Percentiles rank a stretch among this genome's conserved stretches.
These are phyloP conservation scores for Homalodisca vitripennis DNA, from an alignment of 1,140 invertebrate species.

Conservation along the genomic window DNA sequence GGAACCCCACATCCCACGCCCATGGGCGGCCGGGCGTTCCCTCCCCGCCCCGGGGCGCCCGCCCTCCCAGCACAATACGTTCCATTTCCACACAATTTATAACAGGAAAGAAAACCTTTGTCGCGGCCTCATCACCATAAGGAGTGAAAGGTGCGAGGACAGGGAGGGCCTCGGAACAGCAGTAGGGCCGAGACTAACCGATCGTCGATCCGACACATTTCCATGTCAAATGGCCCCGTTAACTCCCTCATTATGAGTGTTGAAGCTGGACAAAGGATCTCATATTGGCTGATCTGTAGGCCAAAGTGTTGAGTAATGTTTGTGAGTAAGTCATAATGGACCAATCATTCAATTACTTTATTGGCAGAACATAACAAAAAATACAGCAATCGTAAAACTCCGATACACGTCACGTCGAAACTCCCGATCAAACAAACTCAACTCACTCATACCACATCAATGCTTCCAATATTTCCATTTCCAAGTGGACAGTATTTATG, in stretches of 20 bases:
- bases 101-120: not conserved
- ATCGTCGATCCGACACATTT: constrained; percentile 10
- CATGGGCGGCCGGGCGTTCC: not conserved
- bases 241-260: constrained; percentile 16
- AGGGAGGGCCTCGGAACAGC: too few relatives aligned
- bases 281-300: not conserved
- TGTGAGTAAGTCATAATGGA: too few relatives aligned
- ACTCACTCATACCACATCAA: too few relatives aligned
- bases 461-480: too few relatives aligned
- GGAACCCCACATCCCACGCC: too few relatives aligned
- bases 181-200: not conserved
- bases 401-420: too few relatives aligned
- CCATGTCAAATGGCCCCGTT: constrained; percentile 14
- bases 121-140: not conserved
- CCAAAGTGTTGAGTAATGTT: too few relatives aligned
- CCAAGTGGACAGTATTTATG: too few relatives aligned
- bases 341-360: too few relatives aligned
- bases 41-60: not conserved
- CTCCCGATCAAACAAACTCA: too few relatives aligned
- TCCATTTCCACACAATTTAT: constrained; percentile 16
- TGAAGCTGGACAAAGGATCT: not conserved
- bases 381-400: too few relatives aligned
- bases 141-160: not conserved
- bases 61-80: not conserved
- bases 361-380: too few relatives aligned